Evolutionary conservation across 2,797 vertebrate genomes (phyloP).

Genomic region (Podarcis lilfordi): DNA sequence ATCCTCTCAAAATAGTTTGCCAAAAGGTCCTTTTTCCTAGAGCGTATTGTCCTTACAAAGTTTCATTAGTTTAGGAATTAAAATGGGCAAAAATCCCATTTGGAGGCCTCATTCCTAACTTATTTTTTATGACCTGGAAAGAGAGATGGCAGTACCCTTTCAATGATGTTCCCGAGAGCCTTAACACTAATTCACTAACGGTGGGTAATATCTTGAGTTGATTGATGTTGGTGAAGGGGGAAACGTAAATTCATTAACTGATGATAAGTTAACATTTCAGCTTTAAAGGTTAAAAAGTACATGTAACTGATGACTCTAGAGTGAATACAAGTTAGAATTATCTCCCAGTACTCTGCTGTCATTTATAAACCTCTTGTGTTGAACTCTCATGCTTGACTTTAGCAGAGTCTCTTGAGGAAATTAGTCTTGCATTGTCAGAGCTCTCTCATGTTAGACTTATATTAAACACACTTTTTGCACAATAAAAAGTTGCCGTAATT

Average conservation of each 20-base stretch:
- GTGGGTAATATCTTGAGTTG: constrained; percentile 1
- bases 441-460: constrained; percentile 3
- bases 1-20: constrained; percentile 15
- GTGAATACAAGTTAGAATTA: constrained; percentile 37
- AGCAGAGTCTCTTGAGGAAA: constrained; percentile 32
- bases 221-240: constrained; percentile 43
- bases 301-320: constrained; percentile 33
- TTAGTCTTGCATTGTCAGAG: constrained; percentile 14
- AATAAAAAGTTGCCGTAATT: constrained; percentile 2
- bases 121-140: not conserved
- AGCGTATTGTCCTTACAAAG: not conserved
- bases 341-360: constrained; percentile 16
- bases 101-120: not conserved
- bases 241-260: constrained; percentile 37
- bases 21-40: constrained; percentile 3
- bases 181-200: constrained; percentile 17
- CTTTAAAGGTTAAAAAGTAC: constrained; percentile 46
- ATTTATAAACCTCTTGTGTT: constrained; percentile 26
- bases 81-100: not conserved
- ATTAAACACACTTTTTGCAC: constrained; percentile 10
- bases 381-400: constrained; percentile 26
- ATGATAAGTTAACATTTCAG: constrained; percentile 30
- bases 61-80: not conserved
- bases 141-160: constrained; percentile 23
- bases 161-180: not conserved